phyloP scores from a whole-genome alignment of 2,113 vertebrate genomes.

The Morone saxatilis region DNA sequence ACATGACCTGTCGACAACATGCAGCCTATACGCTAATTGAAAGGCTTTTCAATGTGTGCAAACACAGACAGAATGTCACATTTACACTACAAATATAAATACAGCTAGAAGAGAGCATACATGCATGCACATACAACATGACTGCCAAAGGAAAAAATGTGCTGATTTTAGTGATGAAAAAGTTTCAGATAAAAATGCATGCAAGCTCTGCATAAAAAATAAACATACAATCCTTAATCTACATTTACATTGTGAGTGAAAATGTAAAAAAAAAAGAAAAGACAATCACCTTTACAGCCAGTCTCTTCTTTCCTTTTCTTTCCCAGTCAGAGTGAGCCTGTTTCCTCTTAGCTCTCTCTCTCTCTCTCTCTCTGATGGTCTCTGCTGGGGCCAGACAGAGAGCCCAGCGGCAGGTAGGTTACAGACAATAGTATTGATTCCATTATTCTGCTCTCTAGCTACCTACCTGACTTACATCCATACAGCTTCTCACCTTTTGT shows the following conservation, averaged over 20 bases:
- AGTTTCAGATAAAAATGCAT: conserved; percentile 47
- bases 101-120: background rate
- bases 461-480: conserved; percentile 62
- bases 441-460: conserved; percentile 75
- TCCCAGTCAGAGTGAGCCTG: conserved; percentile 55
- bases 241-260: background rate
- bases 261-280: conserved; percentile 7
- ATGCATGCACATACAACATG: background rate
- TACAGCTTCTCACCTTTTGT: conserved; percentile 74
- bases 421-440: conserved; percentile 83
- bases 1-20: conserved; percentile 43
- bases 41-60: conserved; percentile 15
- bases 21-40: conserved; percentile 33
- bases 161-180: conserved; percentile 31
- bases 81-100: conserved; percentile 6
- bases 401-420: conserved; percentile 80
- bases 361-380: conserved; percentile 51
- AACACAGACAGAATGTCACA: conserved; percentile 28
- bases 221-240: background rate
- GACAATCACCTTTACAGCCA: conserved; percentile 59
- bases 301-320: conserved; percentile 57
- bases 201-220: background rate
- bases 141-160: conserved; percentile 9
- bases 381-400: conserved; percentile 78
- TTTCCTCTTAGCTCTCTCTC: conserved; percentile 42